Evolutionary conservation across 2,113 vertebrate genomes (phyloP).

Genomic region (Alectura lathami): DNA sequence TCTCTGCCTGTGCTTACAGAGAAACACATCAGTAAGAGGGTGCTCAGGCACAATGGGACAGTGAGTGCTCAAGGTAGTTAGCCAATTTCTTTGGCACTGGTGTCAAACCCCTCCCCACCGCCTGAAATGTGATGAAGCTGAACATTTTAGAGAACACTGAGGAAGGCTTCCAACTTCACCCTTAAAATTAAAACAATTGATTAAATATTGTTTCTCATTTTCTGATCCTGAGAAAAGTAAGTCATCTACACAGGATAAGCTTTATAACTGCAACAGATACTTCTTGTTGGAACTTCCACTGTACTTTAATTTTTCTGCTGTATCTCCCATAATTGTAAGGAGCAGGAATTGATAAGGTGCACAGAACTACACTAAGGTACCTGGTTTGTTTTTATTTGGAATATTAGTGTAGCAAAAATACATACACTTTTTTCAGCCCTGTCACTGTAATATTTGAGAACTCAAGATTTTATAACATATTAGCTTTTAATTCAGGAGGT

Average conservation of each 20-base stretch:
- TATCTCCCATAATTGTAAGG: background rate
- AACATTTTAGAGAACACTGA: background rate
- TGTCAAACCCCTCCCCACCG: background rate
- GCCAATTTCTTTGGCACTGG: background rate
- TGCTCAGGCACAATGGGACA: background rate
- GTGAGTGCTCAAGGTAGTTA: background rate
- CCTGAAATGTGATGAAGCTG: background rate
- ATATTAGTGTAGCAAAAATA: background rate
- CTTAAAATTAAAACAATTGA: background rate
- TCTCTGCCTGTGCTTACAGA: fast-evolving
- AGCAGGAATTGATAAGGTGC: fast-evolving
- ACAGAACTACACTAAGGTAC: background rate
- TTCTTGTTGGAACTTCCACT: background rate
- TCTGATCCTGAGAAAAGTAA: background rate
- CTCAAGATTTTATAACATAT: background rate
- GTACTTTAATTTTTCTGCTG: background rate
- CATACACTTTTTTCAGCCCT: background rate
- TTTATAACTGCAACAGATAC: background rate
- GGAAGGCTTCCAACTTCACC: background rate
- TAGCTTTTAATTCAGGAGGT: background rate
- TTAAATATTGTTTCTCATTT: background rate
- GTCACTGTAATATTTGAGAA: background rate
- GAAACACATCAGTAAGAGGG: background rate
- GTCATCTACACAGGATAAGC: background rate
- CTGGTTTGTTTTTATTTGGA: background rate